Evolutionary conservation across 1,140 invertebrate genomes (phyloP), one percentile per base, ranked within the genome.

Genomic region (Macrobrachium nipponense): DNA sequence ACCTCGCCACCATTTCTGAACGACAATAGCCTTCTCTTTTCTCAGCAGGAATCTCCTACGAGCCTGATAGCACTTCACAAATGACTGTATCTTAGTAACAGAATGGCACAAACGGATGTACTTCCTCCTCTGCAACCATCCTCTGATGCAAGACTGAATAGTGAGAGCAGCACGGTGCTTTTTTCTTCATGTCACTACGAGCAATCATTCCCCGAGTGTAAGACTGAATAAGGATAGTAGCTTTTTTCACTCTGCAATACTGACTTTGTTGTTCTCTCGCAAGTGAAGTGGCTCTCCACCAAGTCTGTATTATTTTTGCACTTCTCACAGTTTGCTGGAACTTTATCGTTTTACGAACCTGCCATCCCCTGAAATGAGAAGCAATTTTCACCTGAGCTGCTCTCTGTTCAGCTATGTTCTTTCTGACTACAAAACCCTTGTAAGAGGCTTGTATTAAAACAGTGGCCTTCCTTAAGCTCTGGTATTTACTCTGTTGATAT

Each of bases 1-100:
- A 61, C 44, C 59, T 58, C 76, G 59, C 76, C 76, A 79, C 76
- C 76, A 79, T n/a, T 36, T 79, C 76, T 79, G 76, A 17, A 79
- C 62, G 12, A 61, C 17, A 20, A 79, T 17, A 12, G 59, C 76
- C 10, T 36, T 79, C n/a, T 79, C 51, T n/a, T 14, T 36, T 14
- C 17, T 27, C 23, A 18, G 11, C 8, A 60, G 58, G 20, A 23
- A 61, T 61, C 59, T 60, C 20, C 76, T 59, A 11, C 76, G 58
- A 7, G 60, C 27, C 58, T 60, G 59, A 44, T 59, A 79, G 12
- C 76, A 44, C 62, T 59, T 18, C 2, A 61, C 59, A 62, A 10
- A 18, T 58, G 76, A 44, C 20, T 79, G 76, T 23, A 79, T n/a
- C 59, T 36, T 79, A 15, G 20, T 61, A 23, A 61, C 8, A 51